Evolutionary conservation across 2,888 invertebrate species (phyloP), one percentile per base, ranked within the genome.

Genomic region (Agrotis segetum): DNA sequence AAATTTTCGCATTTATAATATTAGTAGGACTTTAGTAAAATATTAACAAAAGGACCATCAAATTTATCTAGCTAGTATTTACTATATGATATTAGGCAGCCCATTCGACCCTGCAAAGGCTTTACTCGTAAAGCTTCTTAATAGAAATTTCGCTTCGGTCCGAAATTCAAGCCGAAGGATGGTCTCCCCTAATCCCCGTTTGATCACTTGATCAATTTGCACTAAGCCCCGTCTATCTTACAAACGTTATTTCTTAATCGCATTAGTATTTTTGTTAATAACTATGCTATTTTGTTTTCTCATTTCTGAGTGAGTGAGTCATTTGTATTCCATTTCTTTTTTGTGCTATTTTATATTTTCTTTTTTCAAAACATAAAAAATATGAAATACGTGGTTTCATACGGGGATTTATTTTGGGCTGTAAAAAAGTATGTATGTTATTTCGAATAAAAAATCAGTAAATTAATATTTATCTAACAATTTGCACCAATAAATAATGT

Each of bases 181-280:
- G 87, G 86, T 81, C 67, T 63, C 61, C 67, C 53, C 56, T 79
- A 84, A 85, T 84, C 82, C 87, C 68, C 75, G 71, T 75, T 79
- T 85, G 89, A 90, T 88, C 88, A 89, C 87, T 89, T 88, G 89
- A 90, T 91, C 89, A 90, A 88, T 85, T 85, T 84, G 82, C 83
- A 81, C 79, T 85, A 86, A 87, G 87, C 88, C 85, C 81, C 85
- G 83, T 83, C 82, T 78, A 81, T 83, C 71, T 80, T 70, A 78
- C 77, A 77, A 83, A 70, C 58, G 75, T 60, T 78, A 71, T 79
- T 67, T 71, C 78, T 65, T 79, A 81, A 85, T 82, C 79, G 81
- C 70, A 78, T 85, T 84, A 82, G 73, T 67, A 77, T 82, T 78
- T 78, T 79, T 71, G 21, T 63, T 61, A 34, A 34, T 63, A 52